Evolutionary conservation across 2,888 invertebrate genomes (phyloP), one percentile per base, ranked within the genome.

Genomic region (Pachycephus smyrnensis): DNA sequence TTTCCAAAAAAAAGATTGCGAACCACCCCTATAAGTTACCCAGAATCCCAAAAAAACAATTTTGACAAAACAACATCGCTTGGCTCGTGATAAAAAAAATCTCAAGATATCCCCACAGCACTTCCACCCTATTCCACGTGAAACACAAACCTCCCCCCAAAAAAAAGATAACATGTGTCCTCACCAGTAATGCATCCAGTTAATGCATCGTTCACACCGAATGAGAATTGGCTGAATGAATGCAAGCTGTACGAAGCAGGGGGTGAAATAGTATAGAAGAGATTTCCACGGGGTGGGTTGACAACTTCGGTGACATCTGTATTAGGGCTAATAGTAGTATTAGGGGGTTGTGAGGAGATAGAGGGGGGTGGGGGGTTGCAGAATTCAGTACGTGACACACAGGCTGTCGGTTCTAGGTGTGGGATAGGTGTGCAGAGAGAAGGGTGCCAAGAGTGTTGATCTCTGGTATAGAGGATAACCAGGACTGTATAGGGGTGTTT

Each of bases 301-400:
- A 55, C 55, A 55, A 84, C 85, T 83, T 84, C 86, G 82, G 86
- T 91, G 91, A 91, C 90, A 90, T 91, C 91, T 90, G 91, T 90
- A 91, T 91, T 91, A 91, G 88, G 85, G 87, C 78, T 78, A 78
- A 78, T 78, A 78, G 55, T 55, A 55, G 55, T 88, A 89, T 89
- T 89, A 88, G 86, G 88, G 71, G 74, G 74, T 15, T 31, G 74
- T n/a, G 33, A 12, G 74, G n/a, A 11, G 12, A 40, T 30, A 36
- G 69, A 31, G 75, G 15, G 40, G 84, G 83, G 83, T 82, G 79
- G 30, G 55, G 75, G 76, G 75, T 79, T 78, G 75, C 79, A 68
- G 71, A 75, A 75, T 76, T 79, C 75, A 68, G 80, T 86, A 86
- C 84, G 87, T 86, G 88, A 86, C 83, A 83, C 82, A 82, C 87